Base-by-base conservation (phyloP, 1,140 invertebrate genomes). In the Trichoplusia ni region DNA sequence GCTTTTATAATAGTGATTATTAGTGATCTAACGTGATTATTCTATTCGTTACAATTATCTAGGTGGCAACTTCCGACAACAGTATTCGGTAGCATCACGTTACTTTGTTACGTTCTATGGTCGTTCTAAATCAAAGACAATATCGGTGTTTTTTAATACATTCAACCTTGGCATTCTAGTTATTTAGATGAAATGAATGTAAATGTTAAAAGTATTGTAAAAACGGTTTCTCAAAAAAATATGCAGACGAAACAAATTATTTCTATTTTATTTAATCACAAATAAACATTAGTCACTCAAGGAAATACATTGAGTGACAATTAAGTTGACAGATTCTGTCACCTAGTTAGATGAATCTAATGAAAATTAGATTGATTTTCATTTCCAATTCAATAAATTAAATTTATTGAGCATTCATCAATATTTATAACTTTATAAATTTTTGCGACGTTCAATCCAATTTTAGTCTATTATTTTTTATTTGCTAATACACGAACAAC, bases 401-500 rank as follows among this genome's bases (percentile, higher is more conserved):
- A 75, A 75, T 73, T 71, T 61, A 58, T 72, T 67, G 46, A 37
- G 11, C 16, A 56, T 63, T 67, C 53, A 68, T 60, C 42, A 62
- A 69, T 75, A 71, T 60, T 73, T 44, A 61, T 53, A 66, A 58
- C 51, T 75, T 77, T 67, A 69, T 13, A 59, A 65, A 64, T 64
- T 67, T 77, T 67, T 75, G 42, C 40, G 72, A 59, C 53, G 47
- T 68, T 75, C 67, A 46, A 69, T 53, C 69, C 40, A 77, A 79
- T 81, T 75, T 71, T 63, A 59, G 70, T 71, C 58, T 56, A 75
- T 66, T 64, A 73, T 83, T 83, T 86, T 84, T 86, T 79, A 82
- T 84, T 85, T 81, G 76, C 77, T 84, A 79, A 84, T 79, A 86
- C 81, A 84, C 79, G 75, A 81, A 89, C 82, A 86, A 90, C 89